Evolutionary conservation across 2,888 invertebrate genomes (phyloP).

Genomic region (Leptarthrus brevirostris): DNA sequence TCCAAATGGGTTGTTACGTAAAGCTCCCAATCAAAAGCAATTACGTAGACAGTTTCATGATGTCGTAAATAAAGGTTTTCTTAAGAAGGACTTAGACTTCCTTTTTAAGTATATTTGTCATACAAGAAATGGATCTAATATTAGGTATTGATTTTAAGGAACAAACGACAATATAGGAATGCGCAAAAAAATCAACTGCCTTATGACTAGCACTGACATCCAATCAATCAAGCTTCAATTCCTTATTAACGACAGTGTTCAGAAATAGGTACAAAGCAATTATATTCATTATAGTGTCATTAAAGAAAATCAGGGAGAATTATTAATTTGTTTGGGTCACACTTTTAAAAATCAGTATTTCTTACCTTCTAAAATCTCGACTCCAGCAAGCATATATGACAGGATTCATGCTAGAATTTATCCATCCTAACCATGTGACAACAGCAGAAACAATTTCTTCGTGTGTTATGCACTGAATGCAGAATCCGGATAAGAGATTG

Average conservation of each 20-base stretch:
- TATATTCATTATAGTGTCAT: background rate
- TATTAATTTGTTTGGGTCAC: no score
- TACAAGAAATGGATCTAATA: no score
- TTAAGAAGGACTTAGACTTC: no score
- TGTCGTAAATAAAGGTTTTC: no score
- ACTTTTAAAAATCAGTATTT: conserved; percentile 21
- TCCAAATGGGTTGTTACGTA: background rate
- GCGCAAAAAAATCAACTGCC: no score
- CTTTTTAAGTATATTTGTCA: no score
- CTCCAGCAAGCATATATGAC: conserved; percentile 99
- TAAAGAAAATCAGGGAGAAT: background rate
- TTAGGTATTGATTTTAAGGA: no score
- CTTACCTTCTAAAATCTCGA: conserved; percentile 92
- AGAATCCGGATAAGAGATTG: conserved; percentile 91
- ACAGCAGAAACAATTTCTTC: conserved; percentile 89
- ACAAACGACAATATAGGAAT: no score
- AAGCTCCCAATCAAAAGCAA: background rate
- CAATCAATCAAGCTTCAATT: background rate
- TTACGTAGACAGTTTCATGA: no score
- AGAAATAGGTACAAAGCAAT: background rate
- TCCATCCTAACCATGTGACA: conserved; percentile 95
- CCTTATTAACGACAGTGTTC: background rate
- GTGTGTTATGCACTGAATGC: conserved; percentile 86
- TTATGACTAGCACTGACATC: background rate
- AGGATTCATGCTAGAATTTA: conserved; percentile 96